These are phyloP conservation scores for Chaenogobius annularis DNA, from an alignment of 2,113 vertebrate genomes.

Conservation along the genomic window DNA sequence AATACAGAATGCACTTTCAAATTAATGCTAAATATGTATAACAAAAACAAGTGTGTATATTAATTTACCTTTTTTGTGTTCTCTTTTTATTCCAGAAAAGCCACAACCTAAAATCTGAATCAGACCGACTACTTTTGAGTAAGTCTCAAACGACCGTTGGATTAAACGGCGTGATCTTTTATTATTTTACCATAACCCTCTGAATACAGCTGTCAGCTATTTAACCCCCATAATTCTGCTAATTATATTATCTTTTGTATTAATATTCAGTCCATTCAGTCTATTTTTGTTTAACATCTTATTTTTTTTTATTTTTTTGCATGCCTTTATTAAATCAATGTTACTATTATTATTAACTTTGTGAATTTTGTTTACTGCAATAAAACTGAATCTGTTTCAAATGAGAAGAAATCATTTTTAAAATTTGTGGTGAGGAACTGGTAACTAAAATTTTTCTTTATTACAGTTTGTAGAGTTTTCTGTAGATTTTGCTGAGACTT, in stretches of 20 bases:
- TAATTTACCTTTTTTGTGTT: background rate
- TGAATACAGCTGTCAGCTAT: background rate
- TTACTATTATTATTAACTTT: too few relatives aligned
- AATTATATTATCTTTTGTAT: background rate
- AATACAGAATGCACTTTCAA: conserved; percentile 17
- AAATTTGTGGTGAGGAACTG: too few relatives aligned
- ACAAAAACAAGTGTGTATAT: background rate
- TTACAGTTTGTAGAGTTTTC: too few relatives aligned
- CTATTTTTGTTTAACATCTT: too few relatives aligned
- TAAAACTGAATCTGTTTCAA: too few relatives aligned
- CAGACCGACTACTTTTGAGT: background rate
- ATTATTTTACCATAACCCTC: background rate
- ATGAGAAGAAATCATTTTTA: too few relatives aligned
- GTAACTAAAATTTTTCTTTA: too few relatives aligned
- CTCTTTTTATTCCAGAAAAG: background rate
- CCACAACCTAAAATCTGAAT: background rate
- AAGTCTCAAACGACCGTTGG: background rate
- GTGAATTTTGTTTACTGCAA: too few relatives aligned
- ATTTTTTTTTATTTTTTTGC: too few relatives aligned
- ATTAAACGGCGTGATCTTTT: background rate
- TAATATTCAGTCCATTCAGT: background rate
- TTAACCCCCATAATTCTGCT: background rate
- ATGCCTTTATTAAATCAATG: too few relatives aligned
- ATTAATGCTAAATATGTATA: background rate
- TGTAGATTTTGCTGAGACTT: too few relatives aligned